phyloP scores from a whole-genome alignment of 2,113 vertebrate genomes.

The Bungarus multicinctus region DNA sequence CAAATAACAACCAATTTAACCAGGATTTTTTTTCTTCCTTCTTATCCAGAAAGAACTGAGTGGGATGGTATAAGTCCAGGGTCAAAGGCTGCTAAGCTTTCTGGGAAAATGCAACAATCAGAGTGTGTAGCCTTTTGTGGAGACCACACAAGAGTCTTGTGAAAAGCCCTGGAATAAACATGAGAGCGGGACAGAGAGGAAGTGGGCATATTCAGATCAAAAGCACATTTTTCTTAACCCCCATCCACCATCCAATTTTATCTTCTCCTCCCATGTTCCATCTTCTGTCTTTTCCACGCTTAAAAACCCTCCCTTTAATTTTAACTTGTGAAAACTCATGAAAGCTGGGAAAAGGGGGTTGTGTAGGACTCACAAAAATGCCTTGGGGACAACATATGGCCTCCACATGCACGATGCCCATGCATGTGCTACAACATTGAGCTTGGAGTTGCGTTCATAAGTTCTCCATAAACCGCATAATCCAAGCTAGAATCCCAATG shows the following conservation, averaged over 20 bases:
- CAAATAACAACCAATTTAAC: neutral
- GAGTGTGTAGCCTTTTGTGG: neutral
- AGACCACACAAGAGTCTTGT: neutral
- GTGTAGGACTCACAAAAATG: neutral
- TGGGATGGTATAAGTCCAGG: neutral
- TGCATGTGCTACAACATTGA: neutral
- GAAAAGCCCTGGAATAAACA: neutral
- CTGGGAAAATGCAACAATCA: neutral
- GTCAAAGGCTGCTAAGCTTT: neutral
- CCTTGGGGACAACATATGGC: neutral
- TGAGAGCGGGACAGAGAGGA: neutral
- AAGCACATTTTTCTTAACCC: neutral
- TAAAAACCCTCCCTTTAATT: neutral
- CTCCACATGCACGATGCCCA: neutral
- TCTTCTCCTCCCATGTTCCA: neutral
- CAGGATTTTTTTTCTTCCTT: neutral
- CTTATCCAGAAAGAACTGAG: neutral
- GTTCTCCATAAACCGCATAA: neutral
- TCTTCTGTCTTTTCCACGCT: neutral
- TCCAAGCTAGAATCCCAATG: neutral
- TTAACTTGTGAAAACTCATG: neutral
- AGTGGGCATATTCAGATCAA: neutral
- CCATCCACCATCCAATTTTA: neutral
- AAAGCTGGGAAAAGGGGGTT: neutral
- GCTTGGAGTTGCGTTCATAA: neutral